phyloP scores from a whole-genome alignment of 2,113 vertebrate species.

The Candoia aspera region DNA sequence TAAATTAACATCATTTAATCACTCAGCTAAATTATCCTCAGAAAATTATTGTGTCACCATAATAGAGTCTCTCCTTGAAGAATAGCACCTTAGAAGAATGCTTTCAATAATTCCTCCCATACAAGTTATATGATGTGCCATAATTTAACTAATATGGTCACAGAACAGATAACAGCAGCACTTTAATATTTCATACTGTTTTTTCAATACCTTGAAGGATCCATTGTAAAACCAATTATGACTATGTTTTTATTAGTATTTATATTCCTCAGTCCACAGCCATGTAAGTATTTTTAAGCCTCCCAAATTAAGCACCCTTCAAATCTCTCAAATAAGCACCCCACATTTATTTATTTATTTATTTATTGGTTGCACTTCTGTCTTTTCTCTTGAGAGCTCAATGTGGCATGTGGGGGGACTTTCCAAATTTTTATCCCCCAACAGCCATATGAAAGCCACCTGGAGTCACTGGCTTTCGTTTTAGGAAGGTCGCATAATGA shows the following conservation, averaged over 20 bases:
- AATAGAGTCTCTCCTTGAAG: slow-evolving; percentile 28
- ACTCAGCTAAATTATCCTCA: slow-evolving; percentile 6
- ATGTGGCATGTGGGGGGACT: background rate
- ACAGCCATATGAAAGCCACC: background rate
- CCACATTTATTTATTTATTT: background rate
- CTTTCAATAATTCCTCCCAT: slow-evolving; percentile 7
- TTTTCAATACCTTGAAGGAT: slow-evolving; percentile 7
- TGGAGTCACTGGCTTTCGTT: background rate
- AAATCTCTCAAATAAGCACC: background rate
- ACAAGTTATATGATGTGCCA: slow-evolving; percentile 8
- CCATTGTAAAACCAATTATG: slow-evolving; percentile 25
- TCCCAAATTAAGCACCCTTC: background rate
- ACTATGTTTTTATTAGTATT: slow-evolving; percentile 9
- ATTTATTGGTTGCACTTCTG: background rate
- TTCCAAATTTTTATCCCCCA: background rate
- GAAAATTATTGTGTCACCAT: slow-evolving; percentile 35
- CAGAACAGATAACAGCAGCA: background rate
- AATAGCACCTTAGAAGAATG: slow-evolving; percentile 18
- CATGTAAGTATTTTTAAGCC: background rate
- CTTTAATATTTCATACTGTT: slow-evolving; percentile 13
- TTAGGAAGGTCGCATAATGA: background rate
- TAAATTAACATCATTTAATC: slow-evolving; percentile 29
- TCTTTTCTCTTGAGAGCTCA: background rate
- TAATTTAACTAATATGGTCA: slow-evolving; percentile 32
- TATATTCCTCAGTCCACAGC: background rate